Evolutionary conservation across 2,113 vertebrate genomes (phyloP).

Genomic region (Osmerus eperlanus): DNA sequence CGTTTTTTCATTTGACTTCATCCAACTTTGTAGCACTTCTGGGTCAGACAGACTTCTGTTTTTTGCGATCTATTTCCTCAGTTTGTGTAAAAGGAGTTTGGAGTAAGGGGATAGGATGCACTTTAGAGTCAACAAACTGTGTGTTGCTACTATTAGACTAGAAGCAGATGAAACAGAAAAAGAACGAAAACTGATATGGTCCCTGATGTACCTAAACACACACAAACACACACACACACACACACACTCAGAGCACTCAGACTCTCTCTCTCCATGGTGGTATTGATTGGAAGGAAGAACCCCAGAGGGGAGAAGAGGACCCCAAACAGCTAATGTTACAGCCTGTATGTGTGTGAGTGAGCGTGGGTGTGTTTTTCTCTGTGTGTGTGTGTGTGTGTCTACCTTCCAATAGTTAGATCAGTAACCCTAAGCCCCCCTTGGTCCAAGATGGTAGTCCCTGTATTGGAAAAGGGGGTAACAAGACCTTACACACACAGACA

Average conservation of each 20-base stretch:
- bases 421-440: slow-evolving; percentile 51
- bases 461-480: slow-evolving; percentile 33
- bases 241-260: slow-evolving; percentile 54
- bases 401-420: slow-evolving; percentile 46
- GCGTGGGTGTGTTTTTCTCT: slow-evolving; percentile 20
- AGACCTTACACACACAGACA: background rate
- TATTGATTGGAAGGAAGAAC: slow-evolving; percentile 73
- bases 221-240: slow-evolving; percentile 1
- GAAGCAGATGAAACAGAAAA: too few relatives aligned
- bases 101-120: too few relatives aligned
- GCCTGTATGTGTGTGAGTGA: slow-evolving; percentile 28
- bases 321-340: slow-evolving; percentile 66
- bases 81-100: too few relatives aligned
- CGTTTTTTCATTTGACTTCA: too few relatives aligned
- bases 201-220: background rate
- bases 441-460: slow-evolving; percentile 35
- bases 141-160: too few relatives aligned
- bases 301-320: slow-evolving; percentile 55
- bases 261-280: slow-evolving; percentile 65
- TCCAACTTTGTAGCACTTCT: too few relatives aligned
- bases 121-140: too few relatives aligned
- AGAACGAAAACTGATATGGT: background rate
- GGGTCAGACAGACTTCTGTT: too few relatives aligned
- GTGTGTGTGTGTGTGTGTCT: slow-evolving; percentile 6
- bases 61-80: too few relatives aligned